Evolutionary conservation across 1,140 invertebrate genomes (phyloP).

Genomic region (Rhopalosiphum padi): DNA sequence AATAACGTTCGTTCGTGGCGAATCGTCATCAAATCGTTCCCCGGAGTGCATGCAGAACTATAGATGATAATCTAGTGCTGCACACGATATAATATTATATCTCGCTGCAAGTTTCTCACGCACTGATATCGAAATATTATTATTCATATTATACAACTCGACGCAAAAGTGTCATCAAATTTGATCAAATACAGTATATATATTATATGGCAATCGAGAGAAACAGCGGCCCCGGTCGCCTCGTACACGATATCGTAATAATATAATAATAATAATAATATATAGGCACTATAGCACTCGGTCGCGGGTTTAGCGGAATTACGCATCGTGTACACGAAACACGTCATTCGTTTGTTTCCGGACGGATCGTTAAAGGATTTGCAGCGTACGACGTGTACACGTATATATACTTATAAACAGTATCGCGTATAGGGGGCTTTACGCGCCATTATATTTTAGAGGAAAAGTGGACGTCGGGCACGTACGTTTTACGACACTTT

Average conservation of each 20-base stretch:
- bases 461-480: constrained; percentile 23
- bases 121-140: neutral
- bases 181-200: neutral
- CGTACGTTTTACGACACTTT: constrained; percentile 35
- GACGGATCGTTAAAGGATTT: constrained; percentile 40
- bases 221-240: neutral
- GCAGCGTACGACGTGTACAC: neutral
- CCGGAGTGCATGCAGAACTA: neutral
- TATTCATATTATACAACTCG: neutral
- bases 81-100: neutral
- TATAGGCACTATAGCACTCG: neutral
- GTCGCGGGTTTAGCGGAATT: neutral
- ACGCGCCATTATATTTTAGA: constrained; percentile 4
- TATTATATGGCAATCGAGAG: neutral
- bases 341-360: constrained; percentile 44
- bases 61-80: neutral
- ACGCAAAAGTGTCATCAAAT: neutral
- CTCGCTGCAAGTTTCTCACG: neutral
- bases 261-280: constrained; percentile 3
- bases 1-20: neutral
- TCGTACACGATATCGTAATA: neutral
- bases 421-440: neutral
- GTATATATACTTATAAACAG: neutral
- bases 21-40: neutral
- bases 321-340: neutral